Conservation (phyloP, 1,140 invertebrate species). For the Pteromalus puparum region DNA sequence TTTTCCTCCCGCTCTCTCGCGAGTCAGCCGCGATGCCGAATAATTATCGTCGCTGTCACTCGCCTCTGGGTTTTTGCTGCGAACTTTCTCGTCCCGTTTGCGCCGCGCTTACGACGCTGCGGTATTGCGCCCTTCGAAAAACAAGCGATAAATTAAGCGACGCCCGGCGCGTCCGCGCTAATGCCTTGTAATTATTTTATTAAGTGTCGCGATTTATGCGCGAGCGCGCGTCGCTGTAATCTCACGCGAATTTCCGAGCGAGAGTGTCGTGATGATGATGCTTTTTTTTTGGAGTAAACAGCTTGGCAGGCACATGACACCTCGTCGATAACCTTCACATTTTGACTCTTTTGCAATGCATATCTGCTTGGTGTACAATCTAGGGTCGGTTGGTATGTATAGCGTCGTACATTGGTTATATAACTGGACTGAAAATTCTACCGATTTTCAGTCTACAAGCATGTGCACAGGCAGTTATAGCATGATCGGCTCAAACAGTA, state of each 20-base stretch:
- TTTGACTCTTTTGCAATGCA: background rate
- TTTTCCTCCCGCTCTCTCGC: slow-evolving; percentile 30
- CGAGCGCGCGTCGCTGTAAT: slow-evolving; percentile 48
- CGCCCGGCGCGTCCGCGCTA: slow-evolving; percentile 19
- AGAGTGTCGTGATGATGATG: background rate
- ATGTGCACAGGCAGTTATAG: too few species aligned
- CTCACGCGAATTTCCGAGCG: slow-evolving; percentile 58
- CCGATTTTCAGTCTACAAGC: too few species aligned
- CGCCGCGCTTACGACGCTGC: background rate
- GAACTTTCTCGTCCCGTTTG: slow-evolving; percentile 13
- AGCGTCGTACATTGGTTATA: too few species aligned
- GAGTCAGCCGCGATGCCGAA: slow-evolving; percentile 53
- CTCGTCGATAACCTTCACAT: slow-evolving; percentile 53
- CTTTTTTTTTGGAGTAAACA: background rate
- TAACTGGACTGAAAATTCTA: too few species aligned
- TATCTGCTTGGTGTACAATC: too few species aligned
- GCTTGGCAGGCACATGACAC: background rate
- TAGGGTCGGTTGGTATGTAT: too few species aligned
- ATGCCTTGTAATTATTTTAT: slow-evolving; percentile 65
- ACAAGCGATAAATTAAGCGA: slow-evolving; percentile 31
- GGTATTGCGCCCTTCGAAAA: background rate
- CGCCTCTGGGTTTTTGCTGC: slow-evolving; percentile 10
- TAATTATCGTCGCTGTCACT: slow-evolving; percentile 32
- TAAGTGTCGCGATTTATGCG: slow-evolving; percentile 63
- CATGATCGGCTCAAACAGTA: too few species aligned